These are phyloP conservation scores for Dinoponera quadriceps DNA, from an alignment of 1,140 invertebrate species.

Conservation along the genomic window DNA sequence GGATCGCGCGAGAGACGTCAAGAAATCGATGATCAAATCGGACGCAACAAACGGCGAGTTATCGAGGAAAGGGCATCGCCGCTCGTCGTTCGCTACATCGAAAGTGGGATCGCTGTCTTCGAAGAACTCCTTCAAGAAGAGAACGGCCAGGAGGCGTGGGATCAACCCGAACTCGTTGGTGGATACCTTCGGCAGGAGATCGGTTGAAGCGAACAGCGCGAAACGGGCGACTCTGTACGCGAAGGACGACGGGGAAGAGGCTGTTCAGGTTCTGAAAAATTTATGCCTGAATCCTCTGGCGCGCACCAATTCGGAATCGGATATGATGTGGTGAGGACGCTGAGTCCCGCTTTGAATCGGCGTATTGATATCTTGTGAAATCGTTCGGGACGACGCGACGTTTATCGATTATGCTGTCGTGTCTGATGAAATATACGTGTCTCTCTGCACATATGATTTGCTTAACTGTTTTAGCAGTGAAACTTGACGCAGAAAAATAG, in stretches of 20 bases:
- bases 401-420: background rate
- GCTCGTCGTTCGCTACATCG: constrained; percentile 66
- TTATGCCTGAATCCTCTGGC: constrained; percentile 83
- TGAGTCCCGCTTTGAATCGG: background rate
- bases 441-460: background rate
- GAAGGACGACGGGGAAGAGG: constrained; percentile 81
- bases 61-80: constrained; percentile 43
- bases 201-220: constrained; percentile 35
- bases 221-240: constrained; percentile 84
- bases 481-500: background rate
- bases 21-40: constrained; percentile 35
- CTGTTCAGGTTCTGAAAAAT: constrained; percentile 79
- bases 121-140: constrained; percentile 65
- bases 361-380: constrained; percentile 11
- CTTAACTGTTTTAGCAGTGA: constrained; percentile 2
- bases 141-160: constrained; percentile 39
- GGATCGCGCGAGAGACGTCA: constrained; percentile 3
- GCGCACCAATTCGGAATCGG: constrained; percentile 76
- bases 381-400: background rate
- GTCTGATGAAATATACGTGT: background rate
- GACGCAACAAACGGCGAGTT: background rate
- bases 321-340: constrained; percentile 82
- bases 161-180: constrained; percentile 52
- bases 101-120: constrained; percentile 70
- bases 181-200: constrained; percentile 55